These are phyloP conservation scores for Drosophila nr. perissopoda DNA, from an alignment of 2,888 invertebrate genomes.

Conservation along the genomic window DNA sequence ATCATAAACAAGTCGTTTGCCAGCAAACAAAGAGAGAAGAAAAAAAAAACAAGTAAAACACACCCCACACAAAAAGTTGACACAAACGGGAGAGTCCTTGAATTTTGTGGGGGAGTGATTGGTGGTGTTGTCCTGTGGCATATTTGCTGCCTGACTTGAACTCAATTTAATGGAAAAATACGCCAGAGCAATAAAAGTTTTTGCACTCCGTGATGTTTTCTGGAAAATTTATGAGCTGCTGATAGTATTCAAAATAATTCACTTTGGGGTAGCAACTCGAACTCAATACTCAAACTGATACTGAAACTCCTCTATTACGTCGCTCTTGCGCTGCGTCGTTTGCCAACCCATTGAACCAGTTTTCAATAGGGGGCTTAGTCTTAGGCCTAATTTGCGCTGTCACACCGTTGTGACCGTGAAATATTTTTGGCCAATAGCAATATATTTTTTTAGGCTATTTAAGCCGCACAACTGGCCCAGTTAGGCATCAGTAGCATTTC, in stretches of 20 bases:
- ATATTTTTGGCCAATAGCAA: conserved; percentile 54
- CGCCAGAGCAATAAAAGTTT: conserved; percentile 73
- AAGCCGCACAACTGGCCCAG: conserved; percentile 42
- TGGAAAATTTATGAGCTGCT: conserved; percentile 74
- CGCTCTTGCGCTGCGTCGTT: conserved; percentile 19
- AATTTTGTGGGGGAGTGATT: conserved; percentile 20
- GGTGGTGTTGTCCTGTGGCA: conserved; percentile 48
- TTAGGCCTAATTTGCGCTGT: conserved; percentile 72
- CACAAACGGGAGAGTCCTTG: conserved; percentile 52
- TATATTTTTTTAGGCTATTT: conserved; percentile 52
- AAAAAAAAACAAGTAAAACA: neutral
- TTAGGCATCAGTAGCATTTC: conserved; percentile 62
- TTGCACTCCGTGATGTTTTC: conserved; percentile 36
- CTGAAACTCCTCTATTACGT: conserved; percentile 9
- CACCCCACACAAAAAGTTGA: conserved; percentile 61
- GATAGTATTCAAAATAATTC: conserved; percentile 77
- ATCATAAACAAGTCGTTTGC: conserved; percentile 72
- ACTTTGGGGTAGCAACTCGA: conserved; percentile 28
- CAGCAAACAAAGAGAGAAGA: conserved; percentile 23
- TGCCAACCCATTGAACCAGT: conserved; percentile 68
- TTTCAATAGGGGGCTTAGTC: conserved; percentile 35
- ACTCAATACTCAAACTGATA: conserved; percentile 8
- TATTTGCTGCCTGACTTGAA: conserved; percentile 83
- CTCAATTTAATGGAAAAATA: conserved; percentile 84
- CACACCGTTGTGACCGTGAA: conserved; percentile 67